Evolutionary conservation across 1,140 invertebrate species (phyloP).

Genomic region (Drosophila auraria): DNA sequence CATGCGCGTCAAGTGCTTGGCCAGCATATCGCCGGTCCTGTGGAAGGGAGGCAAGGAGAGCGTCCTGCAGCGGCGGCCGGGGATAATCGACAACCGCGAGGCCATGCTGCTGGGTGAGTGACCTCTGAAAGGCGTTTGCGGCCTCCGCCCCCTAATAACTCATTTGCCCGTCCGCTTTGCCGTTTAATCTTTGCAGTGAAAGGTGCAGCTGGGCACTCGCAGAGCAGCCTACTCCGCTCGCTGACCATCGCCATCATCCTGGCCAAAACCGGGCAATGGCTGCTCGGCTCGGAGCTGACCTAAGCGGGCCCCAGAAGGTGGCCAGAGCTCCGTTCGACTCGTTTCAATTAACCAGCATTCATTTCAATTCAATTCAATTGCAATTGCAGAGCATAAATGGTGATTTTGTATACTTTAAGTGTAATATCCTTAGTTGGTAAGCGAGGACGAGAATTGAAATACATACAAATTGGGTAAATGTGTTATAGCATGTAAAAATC

Average conservation of each 20-base stretch:
- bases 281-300: conserved; percentile 71
- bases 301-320: conserved; percentile 43
- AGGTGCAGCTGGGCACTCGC: conserved; percentile 59
- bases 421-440: conserved; percentile 80
- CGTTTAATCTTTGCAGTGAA: conserved; percentile 53
- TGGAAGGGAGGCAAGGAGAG: conserved; percentile 87
- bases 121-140: conserved; percentile 3
- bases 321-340: conserved; percentile 20
- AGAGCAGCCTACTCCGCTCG: conserved; percentile 57
- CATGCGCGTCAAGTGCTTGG: conserved; percentile 87
- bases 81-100: conserved; percentile 87
- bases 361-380: conserved; percentile 79
- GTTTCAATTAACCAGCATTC: conserved; percentile 57
- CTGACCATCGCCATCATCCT: conserved; percentile 74
- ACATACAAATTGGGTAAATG: conserved; percentile 49
- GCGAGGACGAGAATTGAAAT: conserved; percentile 33
- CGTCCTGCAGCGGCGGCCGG: conserved; percentile 86
- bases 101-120: conserved; percentile 87
- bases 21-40: conserved; percentile 87
- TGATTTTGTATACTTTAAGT: conserved; percentile 84
- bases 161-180: not conserved
- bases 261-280: conserved; percentile 72
- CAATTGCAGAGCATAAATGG: conserved; percentile 82
- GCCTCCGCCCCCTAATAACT: conserved; percentile 18
- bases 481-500: conserved; percentile 66